Evolutionary conservation across 2,888 invertebrate genomes (phyloP).

Genomic region (Leptinotarsa haldemani): DNA sequence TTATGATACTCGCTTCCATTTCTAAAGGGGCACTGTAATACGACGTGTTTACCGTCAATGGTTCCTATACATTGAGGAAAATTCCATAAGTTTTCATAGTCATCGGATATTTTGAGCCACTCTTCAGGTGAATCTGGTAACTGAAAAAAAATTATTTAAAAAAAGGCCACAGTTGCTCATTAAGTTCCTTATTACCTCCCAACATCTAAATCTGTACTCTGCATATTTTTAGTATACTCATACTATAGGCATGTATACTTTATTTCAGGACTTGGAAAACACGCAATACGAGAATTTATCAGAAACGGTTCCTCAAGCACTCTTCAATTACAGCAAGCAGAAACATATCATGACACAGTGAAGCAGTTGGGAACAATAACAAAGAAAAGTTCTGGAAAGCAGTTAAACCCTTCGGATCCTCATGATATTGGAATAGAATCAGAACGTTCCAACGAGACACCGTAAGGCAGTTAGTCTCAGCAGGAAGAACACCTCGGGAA

Average conservation of each 20-base stretch:
- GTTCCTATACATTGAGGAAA: background rate
- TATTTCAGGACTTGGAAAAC: slow-evolving; percentile 8
- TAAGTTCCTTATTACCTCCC: background rate
- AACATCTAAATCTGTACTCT: too few species aligned
- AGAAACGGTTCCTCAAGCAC: background rate
- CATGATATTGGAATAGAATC: too few species aligned
- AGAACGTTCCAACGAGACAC: too few species aligned
- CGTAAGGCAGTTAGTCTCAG: too few species aligned
- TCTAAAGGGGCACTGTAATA: slow-evolving; percentile 6
- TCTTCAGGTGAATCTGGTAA: background rate
- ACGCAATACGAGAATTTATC: background rate
- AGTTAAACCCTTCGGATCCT: too few species aligned
- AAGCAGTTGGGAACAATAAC: too few species aligned
- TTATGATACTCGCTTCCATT: slow-evolving; percentile 30
- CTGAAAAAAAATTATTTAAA: background rate
- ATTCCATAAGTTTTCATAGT: background rate
- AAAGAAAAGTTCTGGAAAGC: too few species aligned
- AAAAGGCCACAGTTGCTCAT: background rate
- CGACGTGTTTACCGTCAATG: background rate
- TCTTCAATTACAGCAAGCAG: too few species aligned
- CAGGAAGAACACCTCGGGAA: too few species aligned
- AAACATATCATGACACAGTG: too few species aligned
- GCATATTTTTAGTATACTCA: background rate
- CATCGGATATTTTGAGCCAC: background rate
- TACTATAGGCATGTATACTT: background rate